Percentiles rank a stretch among this genome's conserved stretches.
Conservation (phyloP, 2,888 invertebrate species). For the Trichopria drosophilae region DNA sequence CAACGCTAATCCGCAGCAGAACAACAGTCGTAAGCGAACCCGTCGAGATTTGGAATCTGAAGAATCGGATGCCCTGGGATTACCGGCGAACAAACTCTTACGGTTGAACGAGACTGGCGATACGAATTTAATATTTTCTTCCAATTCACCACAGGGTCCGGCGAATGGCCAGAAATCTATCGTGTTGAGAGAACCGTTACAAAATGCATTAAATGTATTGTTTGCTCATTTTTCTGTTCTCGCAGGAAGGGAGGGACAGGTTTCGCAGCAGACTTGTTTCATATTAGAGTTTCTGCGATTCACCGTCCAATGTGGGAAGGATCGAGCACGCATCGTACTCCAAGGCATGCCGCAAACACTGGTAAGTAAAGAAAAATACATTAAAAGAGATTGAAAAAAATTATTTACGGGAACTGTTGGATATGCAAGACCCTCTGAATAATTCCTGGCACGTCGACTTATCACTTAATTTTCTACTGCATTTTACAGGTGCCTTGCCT, state of each 20-base stretch:
- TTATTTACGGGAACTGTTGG: no score
- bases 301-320: constrained; percentile 76
- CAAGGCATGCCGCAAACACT: constrained; percentile 76
- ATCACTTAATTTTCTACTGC: no score
- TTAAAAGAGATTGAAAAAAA: no score
- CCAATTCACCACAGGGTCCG: constrained; percentile 54
- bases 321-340: constrained; percentile 71
- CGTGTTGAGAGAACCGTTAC: constrained; percentile 67
- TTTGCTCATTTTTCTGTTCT: constrained; percentile 73
- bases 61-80: constrained; percentile 64
- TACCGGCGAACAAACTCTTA: constrained; percentile 66
- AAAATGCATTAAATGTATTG: constrained; percentile 69
- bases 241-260: constrained; percentile 72
- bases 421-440: no score
- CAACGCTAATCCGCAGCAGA: constrained; percentile 59
- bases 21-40: constrained; percentile 63
- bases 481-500: constrained; percentile 69
- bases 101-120: constrained; percentile 69
- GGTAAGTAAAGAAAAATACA: constrained; percentile 56
- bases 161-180: constrained; percentile 50
- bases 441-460: no score
- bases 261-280: constrained; percentile 82
- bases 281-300: constrained; percentile 76
- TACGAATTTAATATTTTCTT: constrained; percentile 59
- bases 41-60: constrained; percentile 63